phyloP scores from a whole-genome alignment of 1,140 invertebrate genomes.

The Papilio dardanus region DNA sequence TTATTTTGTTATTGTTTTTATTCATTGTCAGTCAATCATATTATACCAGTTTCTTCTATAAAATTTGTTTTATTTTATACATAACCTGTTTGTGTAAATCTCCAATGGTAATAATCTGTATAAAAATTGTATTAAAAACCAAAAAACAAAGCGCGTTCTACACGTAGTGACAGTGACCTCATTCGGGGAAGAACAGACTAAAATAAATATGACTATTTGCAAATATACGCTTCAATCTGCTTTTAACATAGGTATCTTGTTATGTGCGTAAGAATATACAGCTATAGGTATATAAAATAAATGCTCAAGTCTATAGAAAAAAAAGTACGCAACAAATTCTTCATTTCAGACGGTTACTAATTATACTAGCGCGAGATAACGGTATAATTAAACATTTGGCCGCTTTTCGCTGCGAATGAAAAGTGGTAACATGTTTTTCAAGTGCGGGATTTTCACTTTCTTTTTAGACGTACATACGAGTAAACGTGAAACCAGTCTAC shows the following conservation, averaged over 20 bases:
- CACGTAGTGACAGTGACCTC: background rate
- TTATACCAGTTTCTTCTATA: slow-evolving; percentile 17
- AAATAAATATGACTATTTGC: background rate
- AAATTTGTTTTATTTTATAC: slow-evolving; percentile 35
- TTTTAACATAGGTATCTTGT: too few species aligned
- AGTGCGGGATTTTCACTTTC: background rate
- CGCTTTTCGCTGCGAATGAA: background rate
- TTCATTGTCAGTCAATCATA: slow-evolving; percentile 28
- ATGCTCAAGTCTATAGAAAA: too few species aligned
- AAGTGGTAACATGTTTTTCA: background rate
- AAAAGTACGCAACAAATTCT: too few species aligned
- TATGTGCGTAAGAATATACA: too few species aligned
- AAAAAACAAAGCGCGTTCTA: background rate
- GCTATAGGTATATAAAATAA: too few species aligned
- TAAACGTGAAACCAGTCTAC: background rate
- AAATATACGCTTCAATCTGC: background rate
- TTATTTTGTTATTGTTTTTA: slow-evolving; percentile 41
- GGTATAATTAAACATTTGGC: too few species aligned
- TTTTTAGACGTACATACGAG: background rate
- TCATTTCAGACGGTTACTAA: too few species aligned
- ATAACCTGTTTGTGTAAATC: slow-evolving; percentile 1
- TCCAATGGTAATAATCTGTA: too few species aligned
- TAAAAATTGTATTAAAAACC: too few species aligned
- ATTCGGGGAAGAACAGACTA: background rate
- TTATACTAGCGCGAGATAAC: too few species aligned